Base-by-base conservation (phyloP, 2,113 vertebrate species). In the Microtus pennsylvanicus region DNA sequence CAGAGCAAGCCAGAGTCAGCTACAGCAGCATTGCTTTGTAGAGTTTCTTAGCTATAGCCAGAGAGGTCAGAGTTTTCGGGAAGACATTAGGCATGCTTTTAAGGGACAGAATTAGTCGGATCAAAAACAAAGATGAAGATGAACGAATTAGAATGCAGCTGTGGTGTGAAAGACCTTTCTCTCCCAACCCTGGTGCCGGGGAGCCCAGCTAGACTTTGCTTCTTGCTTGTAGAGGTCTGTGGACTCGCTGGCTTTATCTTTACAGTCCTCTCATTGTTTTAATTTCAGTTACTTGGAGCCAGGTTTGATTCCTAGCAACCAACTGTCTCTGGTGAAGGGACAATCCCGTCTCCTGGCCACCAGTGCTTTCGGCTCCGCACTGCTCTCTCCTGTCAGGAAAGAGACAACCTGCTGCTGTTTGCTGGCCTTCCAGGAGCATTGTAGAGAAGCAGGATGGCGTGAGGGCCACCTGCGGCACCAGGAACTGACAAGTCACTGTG, bases 251-350 rank as follows among this genome's bases (percentile, higher is more conserved):
- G 22, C 63, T 93, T 90, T 90, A 93, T 96, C 90, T 93, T 83
- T 30, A 80, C 45, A 86, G 72, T 58, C 26, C 93, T n/a, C 9
- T 70, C 61, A 28, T 89, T 33, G 16, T 95, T 94, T 93, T 92
- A 47, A 92, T 88, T 92, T 90, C 78, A 67, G n/a, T 80, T 92
- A 38, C 87, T 88, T 55, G 8, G 2, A 67, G 3, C 52, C 42
- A 96, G 88, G 42, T 61, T 81, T 52, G 93, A 89, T 69, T 93
- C 92, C 92, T 89, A 88, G 96, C 92, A 93, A 94, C 88, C 80
- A 74, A 13, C 17, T 21, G 6, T 69, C 63, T 77, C 75, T 74
- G 42, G 82, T 28, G 28, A 35, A 75, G 35, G 47, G 30, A 14
- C 55, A 78, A 80, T 38, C 28, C 28, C 33, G 10, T 22, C 12